A percentile compares a stretch with the other conserved stretches of the same genome.
Evolutionary conservation across 2,797 vertebrate species (phyloP).

Genomic region (Anisognathus igniventris): DNA sequence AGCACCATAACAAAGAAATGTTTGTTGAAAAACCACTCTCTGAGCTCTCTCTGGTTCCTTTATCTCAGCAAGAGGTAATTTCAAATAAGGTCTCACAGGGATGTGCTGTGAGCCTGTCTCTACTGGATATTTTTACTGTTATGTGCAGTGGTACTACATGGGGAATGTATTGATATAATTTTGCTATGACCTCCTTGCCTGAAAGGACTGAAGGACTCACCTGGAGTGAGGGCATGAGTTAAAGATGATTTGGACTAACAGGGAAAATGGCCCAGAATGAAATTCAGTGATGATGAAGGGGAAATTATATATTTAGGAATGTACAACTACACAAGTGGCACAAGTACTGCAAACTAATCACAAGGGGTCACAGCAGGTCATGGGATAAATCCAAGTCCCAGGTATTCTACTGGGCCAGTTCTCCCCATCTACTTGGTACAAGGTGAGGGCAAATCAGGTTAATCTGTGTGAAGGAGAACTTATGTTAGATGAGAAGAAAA

Average conservation of each 20-base stretch:
- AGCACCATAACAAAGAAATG: background rate
- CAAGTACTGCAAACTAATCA: background rate
- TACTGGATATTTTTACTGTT: background rate
- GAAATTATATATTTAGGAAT: background rate
- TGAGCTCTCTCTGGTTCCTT: background rate
- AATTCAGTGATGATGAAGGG: background rate
- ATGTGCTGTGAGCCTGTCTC: background rate
- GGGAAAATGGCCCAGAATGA: background rate
- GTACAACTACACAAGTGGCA: background rate
- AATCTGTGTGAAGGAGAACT: background rate
- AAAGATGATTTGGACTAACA: background rate
- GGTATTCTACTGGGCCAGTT: background rate
- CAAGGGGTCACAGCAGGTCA: background rate
- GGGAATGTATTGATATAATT: background rate
- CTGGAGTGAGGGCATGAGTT: background rate
- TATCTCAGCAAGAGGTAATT: slow-evolving; percentile 14
- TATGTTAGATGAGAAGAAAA: background rate
- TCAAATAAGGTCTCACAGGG: background rate
- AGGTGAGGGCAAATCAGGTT: background rate
- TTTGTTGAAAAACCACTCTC: slow-evolving; percentile 1
- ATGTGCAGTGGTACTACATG: background rate
- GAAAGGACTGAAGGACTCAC: background rate
- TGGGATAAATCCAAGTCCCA: background rate
- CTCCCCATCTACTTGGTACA: background rate
- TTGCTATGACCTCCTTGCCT: background rate